phyloP scores from a whole-genome alignment of 2,113 vertebrate genomes.

The Sterna hirundo region DNA sequence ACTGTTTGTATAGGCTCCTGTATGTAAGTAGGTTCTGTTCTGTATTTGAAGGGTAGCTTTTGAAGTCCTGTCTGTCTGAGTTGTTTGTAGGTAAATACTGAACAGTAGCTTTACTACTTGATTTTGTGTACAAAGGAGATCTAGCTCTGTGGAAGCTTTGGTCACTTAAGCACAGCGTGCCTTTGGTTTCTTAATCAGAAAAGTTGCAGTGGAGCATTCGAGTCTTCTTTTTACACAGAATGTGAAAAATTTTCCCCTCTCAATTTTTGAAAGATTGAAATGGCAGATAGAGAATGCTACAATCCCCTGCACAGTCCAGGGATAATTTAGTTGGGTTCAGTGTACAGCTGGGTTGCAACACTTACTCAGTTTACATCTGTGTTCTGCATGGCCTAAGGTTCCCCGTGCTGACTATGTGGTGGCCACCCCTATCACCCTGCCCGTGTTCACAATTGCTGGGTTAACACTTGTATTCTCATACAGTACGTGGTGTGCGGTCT shows the following conservation, averaged over 20 bases:
- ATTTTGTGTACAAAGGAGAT: background rate
- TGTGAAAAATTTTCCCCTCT: background rate
- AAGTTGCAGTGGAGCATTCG: background rate
- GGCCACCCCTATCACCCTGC: accelerated
- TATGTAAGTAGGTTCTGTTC: background rate
- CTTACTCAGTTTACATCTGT: background rate
- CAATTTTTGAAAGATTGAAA: background rate
- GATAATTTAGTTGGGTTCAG: no score
- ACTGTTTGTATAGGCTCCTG: background rate
- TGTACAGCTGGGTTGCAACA: background rate
- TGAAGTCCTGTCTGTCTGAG: background rate
- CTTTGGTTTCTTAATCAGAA: background rate
- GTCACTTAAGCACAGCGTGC: background rate
- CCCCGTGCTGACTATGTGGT: background rate
- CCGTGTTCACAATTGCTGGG: background rate
- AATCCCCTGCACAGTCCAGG: accelerated
- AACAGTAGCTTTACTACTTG: background rate
- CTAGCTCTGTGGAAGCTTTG: background rate
- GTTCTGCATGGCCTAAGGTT: background rate
- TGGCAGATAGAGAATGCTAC: background rate
- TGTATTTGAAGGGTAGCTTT: background rate
- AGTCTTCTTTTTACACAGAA: background rate
- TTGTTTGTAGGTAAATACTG: background rate
- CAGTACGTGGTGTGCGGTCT: accelerated
- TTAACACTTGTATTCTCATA: accelerated